Evolutionary conservation across 2,797 vertebrate genomes (phyloP), one percentile per base, ranked within the genome.

Genomic region (Anisognathus igniventris): DNA sequence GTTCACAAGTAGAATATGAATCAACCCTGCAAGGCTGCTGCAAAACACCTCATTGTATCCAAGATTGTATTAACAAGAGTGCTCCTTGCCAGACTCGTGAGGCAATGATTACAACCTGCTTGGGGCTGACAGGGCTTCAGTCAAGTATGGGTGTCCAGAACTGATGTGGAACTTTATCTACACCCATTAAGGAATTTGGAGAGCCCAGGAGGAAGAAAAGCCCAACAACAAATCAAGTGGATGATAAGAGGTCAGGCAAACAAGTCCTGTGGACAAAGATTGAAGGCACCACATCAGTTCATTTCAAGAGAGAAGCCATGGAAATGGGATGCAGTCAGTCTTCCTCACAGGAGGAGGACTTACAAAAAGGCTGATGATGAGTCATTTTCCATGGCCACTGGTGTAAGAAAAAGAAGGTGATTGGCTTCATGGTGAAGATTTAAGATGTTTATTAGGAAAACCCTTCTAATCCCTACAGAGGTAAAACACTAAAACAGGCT

Each of bases 1-100:
- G 76, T 92, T 95, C 93, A 88, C 79, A 92, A 61, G 62, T 3
- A 60, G 96, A 96, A 96, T 93, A 78, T 58, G 76, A 96, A 96
- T 95, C 90, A 95, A 62, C 42, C 37, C 58, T 6, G 27, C 2
- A 10, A 72, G 1, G 19, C 85, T 80, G 75, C 86, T 88, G 88
- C 85, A 72, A 61, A 95, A 72, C 73, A 90, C 50, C 47, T 91
- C 65, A 2, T 78, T 90, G 75, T 83, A 77, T 33, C 65, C 42
- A 37, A 37, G 13, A 27, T 19, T 40, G 61, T 37, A 57, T 78
- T 88, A 90, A 91, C 54, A 54, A 40, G 44, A 78, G 37, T 21
- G 57, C 47, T 77, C 50, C 75, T 71, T 91, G 88, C 58, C 82
- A 90, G 76, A 37, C 74, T 57, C 0, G 6, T 4, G 9, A 90